Evolutionary conservation across 1,140 invertebrate species (phyloP).

Genomic region (Panonychus citri): DNA sequence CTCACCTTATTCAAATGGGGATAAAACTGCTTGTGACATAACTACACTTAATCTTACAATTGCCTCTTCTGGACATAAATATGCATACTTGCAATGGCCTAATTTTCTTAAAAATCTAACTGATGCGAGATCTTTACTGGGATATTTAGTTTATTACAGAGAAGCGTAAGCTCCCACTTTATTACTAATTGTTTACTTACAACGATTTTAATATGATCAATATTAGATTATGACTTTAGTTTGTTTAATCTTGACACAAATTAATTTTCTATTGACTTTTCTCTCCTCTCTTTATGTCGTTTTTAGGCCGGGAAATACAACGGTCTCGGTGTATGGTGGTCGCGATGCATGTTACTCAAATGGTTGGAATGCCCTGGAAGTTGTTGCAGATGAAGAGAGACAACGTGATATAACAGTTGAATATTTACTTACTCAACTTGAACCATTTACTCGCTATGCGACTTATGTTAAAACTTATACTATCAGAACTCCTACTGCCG

Average conservation of each 20-base stretch:
- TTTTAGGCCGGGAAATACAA: constrained; percentile 32
- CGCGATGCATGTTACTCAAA: constrained; percentile 50
- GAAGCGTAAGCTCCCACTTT: constrained; percentile 28
- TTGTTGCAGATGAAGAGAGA: constrained; percentile 13
- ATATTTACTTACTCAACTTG: constrained; percentile 28
- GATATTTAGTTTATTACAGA: constrained; percentile 56
- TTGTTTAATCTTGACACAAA: too few relatives aligned
- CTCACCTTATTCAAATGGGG: constrained; percentile 56
- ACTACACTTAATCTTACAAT: constrained; percentile 31
- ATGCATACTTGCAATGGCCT: constrained; percentile 31
- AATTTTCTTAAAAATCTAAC: constrained; percentile 34
- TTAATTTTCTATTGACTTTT: too few relatives aligned
- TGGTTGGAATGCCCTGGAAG: constrained; percentile 29
- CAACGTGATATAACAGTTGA: constrained; percentile 13
- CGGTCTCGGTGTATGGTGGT: constrained; percentile 50
- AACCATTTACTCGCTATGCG: constrained; percentile 65
- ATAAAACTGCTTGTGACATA: constrained; percentile 62
- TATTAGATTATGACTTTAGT: too few relatives aligned
- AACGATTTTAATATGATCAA: too few relatives aligned
- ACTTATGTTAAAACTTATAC: constrained; percentile 71
- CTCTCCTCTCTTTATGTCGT: constrained; percentile 3
- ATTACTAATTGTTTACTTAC: not conserved
- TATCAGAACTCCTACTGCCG: constrained; percentile 33
- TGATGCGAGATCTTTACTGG: constrained; percentile 45
- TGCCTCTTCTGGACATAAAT: constrained; percentile 11